Evolutionary conservation across 2,113 vertebrate genomes (phyloP), one percentile per base, ranked within the genome.

Genomic region (Syngnathus scovelli): DNA sequence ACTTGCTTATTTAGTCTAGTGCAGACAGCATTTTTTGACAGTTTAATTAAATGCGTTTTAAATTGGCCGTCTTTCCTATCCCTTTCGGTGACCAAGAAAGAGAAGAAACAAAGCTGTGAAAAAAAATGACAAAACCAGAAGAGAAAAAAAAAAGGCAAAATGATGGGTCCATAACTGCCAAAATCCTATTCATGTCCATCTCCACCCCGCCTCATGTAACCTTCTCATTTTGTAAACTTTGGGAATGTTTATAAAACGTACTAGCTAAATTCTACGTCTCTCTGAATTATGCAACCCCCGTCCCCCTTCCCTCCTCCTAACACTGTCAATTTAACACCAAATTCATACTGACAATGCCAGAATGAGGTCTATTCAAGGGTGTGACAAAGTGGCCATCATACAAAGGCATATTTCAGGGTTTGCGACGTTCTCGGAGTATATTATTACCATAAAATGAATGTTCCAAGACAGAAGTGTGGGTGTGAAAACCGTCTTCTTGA

Each of bases 141-240:
- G 58, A 48, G 49, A 54, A 64, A 51, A 76, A 74, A 74, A 64
- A 67, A 54, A 77, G 44, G 73, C 74, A 72, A 75, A 79, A 77
- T 15, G 71, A 71, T 55, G 66, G 56, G 55, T 64, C n/a, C 61
- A 88, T 82, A 82, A 88, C 87, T 87, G 89, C 89, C 84, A 90
- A 62, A 84, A 84, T 85, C 79, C 88, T 78, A 61, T 88, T 85
- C 74, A 75, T 91, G 89, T 91, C 88, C 79, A 70, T 89, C 90
- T 94, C 90, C 92, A 90, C 81, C 83, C 93, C 72, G 90, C 91
- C 93, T 93, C 78, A 89, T 18, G 69, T 92, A 92, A 94, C 93
- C 93, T 81, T 83, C 76, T 69, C 74, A 75, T 78, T 78, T 81
- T 92, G 83, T 92, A 89, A 93, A 90, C 89, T 93, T 85, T 75